Conservation (phyloP, 2,888 invertebrate genomes). For the Spodoptera exigua region DNA sequence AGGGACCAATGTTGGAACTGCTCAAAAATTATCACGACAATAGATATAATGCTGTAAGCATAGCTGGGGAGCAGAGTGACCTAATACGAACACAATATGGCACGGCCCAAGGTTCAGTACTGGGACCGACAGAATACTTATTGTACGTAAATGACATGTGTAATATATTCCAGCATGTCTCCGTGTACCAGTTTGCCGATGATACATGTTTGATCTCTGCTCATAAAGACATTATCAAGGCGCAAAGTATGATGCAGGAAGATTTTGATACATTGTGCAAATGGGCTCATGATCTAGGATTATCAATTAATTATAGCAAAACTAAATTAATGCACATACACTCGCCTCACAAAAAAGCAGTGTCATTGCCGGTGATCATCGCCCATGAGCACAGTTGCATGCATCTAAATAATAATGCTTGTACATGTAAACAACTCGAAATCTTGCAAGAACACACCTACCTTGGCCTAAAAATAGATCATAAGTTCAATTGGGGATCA, state of each 20-base stretch:
- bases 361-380: not conserved
- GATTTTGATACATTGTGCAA: constrained; percentile 12
- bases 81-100: no score
- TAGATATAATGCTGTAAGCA: no score
- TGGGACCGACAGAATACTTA: constrained; percentile 2
- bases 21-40: no score
- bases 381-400: constrained; percentile 7
- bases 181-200: constrained; percentile 15
- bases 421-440: constrained; percentile 9
- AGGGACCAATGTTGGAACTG: no score
- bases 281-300: constrained; percentile 11
- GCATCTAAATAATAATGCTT: constrained; percentile 2
- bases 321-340: constrained; percentile 9
- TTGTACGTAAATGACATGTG: constrained; percentile 14
- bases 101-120: no score
- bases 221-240: constrained; percentile 2
- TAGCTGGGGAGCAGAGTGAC: no score
- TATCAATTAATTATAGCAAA: constrained; percentile 5
- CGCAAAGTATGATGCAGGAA: constrained; percentile 5
- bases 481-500: constrained; percentile 7
- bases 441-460: no score
- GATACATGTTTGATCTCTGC: constrained; percentile 10
- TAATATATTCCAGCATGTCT: constrained; percentile 10
- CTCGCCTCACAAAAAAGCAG: constrained; percentile 1
- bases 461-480: constrained; percentile 13